phyloP scores from a whole-genome alignment of 2,797 vertebrate genomes.

The Sylvilagus floridanus region DNA sequence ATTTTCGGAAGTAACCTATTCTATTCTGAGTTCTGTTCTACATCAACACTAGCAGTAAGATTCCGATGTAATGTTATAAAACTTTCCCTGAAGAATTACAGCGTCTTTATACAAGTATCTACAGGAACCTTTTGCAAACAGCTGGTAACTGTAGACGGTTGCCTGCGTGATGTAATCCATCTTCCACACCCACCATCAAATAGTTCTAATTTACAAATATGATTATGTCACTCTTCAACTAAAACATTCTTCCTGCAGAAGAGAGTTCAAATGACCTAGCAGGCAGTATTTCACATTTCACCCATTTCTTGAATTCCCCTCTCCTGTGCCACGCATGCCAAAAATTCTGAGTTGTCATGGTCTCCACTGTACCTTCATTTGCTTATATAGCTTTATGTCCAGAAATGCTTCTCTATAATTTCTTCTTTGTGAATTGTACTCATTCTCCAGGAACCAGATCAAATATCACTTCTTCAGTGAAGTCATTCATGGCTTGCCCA shows the following conservation, averaged over 20 bases:
- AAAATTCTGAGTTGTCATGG: background rate
- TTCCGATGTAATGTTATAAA: slow-evolving; percentile 59
- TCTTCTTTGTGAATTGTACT: slow-evolving; percentile 10
- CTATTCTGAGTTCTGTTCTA: slow-evolving; percentile 66
- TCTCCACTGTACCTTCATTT: background rate
- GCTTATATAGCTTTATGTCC: background rate
- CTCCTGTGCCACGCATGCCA: background rate
- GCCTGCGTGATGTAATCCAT: background rate
- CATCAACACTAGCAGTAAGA: slow-evolving; percentile 59
- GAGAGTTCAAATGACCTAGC: background rate
- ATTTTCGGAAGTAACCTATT: slow-evolving; percentile 69
- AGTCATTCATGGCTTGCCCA: background rate
- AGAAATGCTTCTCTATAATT: background rate
- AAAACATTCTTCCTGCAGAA: background rate
- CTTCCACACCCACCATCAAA: background rate
- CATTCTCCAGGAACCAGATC: slow-evolving; percentile 34
- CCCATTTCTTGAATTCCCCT: background rate
- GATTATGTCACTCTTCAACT: background rate
- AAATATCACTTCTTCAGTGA: slow-evolving; percentile 43
- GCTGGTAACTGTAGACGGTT: slow-evolving; percentile 21
- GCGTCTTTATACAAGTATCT: slow-evolving; percentile 4
- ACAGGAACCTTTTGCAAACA: slow-evolving; percentile 10
- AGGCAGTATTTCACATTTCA: background rate
- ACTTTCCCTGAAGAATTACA: slow-evolving; percentile 43
- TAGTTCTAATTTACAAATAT: slow-evolving; percentile 25